Base-by-base conservation (phyloP, 1,140 invertebrate genomes). In the Drosophila orosa region DNA sequence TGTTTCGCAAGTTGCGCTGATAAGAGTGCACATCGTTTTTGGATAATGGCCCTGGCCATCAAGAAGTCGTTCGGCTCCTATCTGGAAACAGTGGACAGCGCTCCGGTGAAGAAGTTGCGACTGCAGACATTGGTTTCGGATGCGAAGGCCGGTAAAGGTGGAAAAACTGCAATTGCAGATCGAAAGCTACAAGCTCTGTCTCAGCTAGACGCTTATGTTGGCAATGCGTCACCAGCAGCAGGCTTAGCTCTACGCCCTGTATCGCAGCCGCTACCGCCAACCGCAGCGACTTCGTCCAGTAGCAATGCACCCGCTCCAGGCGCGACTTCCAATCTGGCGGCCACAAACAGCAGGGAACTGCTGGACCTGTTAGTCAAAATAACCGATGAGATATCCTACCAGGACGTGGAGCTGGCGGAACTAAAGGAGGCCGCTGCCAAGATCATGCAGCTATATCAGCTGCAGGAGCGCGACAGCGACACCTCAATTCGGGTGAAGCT, bases 301-400 rank as follows among this genome's bases (percentile, higher is more conserved):
- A 10, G 22, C 33, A 42, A 25, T 44, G 13, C 39, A 10, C 8
- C 45, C 40, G n/a, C 15, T 25, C 1, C 19, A n/a, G n/a, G 29
- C 3, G 29, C 24, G 0, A 4, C 54, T 4, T n/a, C 56, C 8
- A 42, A 25, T 17, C 1, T 24, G 45, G n/a, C 39, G 24, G 22
- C 17, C 52, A 35, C 33, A 13, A 73, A 22, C 15, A 57, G 66
- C 5, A 79, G 85, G 27, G 90, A 91, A 17, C 62, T 91, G 25
- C 74, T 91, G 0, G 90, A 91, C 15, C 60, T 90, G 5, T 55
- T 91, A 5, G 90, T 91, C 0, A 91, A 91, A 27, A 91, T 91
- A 13, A 82, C 90, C 4, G 90, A 91, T 27, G 90, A 91, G 52
- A 80, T 91, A 24, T 45, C 27, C 10, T 84, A 90, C 29, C 77